Evolutionary conservation across 1,140 invertebrate genomes (phyloP).

Genomic region (Tetragonula clypearis): DNA sequence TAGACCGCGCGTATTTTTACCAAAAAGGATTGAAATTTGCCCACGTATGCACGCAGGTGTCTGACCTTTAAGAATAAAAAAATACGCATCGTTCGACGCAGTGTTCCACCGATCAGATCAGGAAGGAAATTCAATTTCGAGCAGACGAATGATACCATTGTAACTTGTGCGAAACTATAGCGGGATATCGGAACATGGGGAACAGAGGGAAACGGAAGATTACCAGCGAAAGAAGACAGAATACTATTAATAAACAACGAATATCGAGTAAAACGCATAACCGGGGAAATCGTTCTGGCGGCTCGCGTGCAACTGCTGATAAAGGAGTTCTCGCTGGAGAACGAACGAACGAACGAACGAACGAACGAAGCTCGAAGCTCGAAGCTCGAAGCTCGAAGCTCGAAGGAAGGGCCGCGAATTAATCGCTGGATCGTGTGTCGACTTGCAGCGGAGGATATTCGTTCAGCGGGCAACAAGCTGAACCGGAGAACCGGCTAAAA

Average conservation of each 20-base stretch:
- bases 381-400: background rate
- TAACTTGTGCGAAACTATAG: background rate
- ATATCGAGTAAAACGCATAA: constrained; percentile 7
- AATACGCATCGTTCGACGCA: too few relatives aligned
- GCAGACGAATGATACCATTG: background rate
- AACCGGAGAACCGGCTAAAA: constrained; percentile 19
- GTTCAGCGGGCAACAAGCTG: background rate
- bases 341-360: too few relatives aligned
- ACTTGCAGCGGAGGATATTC: constrained; percentile 12
- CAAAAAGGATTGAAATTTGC: too few relatives aligned
- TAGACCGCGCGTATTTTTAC: too few relatives aligned
- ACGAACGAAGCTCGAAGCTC: too few relatives aligned
- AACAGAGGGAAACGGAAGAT: background rate
- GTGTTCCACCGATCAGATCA: background rate
- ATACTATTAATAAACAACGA: constrained; percentile 24
- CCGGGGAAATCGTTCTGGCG: constrained; percentile 1
- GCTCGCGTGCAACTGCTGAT: constrained; percentile 28
- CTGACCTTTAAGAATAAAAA: background rate
- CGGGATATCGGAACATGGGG: background rate
- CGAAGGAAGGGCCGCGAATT: constrained; percentile 18
- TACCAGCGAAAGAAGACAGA: background rate
- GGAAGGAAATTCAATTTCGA: background rate
- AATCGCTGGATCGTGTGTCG: constrained; percentile 31
- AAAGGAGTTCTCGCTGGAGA: constrained; percentile 2
- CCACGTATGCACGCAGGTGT: background rate